A percentile compares a stretch with the other conserved stretches of the same genome.
Evolutionary conservation across 2,797 vertebrate genomes (phyloP).

Genomic region (Rhynchotus rufescens): DNA sequence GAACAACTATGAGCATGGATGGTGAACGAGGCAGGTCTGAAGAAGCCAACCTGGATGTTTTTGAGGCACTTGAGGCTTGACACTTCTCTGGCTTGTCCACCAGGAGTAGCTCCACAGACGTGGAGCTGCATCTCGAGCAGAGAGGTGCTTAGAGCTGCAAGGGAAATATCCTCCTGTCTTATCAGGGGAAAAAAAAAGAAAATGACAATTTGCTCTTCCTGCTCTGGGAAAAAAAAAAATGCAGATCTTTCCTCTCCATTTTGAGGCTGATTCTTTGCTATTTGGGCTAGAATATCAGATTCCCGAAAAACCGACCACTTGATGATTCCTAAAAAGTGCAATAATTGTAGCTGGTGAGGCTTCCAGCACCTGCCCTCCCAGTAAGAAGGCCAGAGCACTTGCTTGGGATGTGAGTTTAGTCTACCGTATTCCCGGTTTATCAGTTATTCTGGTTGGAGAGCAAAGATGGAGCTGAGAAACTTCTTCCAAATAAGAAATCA

Average conservation of each 20-base stretch:
- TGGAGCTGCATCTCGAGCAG: background rate
- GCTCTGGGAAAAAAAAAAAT: background rate
- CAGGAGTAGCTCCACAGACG: background rate
- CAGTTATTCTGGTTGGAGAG: constrained; percentile 18
- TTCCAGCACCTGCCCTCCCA: background rate
- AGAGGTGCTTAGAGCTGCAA: background rate
- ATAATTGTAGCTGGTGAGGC: background rate
- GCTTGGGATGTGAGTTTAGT: background rate
- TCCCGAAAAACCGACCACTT: background rate
- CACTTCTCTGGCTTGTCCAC: constrained; percentile 19
- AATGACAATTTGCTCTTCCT: background rate
- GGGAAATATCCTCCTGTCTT: background rate
- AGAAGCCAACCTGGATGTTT: background rate
- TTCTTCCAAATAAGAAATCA: background rate
- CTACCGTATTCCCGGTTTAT: background rate
- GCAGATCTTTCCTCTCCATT: background rate
- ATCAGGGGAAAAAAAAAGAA: background rate
- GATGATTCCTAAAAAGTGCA: background rate
- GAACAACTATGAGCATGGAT: background rate
- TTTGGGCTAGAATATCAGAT: background rate
- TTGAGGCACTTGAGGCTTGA: background rate
- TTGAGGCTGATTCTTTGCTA: background rate
- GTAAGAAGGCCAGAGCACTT: background rate
- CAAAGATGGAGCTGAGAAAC: background rate
- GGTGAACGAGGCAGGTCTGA: background rate